phyloP scores from a whole-genome alignment of 2,113 vertebrate species.

The Sphyrna mokarran region DNA sequence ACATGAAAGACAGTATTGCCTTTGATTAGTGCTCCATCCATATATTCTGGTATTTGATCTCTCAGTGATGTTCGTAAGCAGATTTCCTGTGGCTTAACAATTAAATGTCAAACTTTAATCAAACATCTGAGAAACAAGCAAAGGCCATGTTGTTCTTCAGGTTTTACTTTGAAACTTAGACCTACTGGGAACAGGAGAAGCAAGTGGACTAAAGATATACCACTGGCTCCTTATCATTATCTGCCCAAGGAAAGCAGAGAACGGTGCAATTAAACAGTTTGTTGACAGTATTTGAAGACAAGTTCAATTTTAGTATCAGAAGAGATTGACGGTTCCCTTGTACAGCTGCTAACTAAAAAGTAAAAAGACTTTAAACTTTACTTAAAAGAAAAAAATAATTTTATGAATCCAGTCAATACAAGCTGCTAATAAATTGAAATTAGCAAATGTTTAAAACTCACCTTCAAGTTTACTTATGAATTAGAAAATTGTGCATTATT shows the following conservation, averaged over 20 bases:
- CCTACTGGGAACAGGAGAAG: background rate
- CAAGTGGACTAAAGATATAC: background rate
- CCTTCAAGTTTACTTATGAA: background rate
- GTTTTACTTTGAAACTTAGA: background rate
- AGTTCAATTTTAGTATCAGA: background rate
- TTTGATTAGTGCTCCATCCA: slow-evolving; percentile 9
- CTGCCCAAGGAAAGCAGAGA: background rate
- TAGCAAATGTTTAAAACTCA: background rate
- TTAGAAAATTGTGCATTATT: background rate
- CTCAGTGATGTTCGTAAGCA: background rate
- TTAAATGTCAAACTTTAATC: slow-evolving; percentile 31
- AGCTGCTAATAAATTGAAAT: background rate
- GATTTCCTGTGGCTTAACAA: slow-evolving; percentile 31
- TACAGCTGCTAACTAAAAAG: background rate
- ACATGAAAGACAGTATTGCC: slow-evolving; percentile 26
- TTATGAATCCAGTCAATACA: background rate
- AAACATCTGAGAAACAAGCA: background rate
- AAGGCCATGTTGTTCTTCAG: background rate
- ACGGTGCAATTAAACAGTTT: background rate
- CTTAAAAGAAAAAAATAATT: background rate
- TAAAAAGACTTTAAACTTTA: background rate
- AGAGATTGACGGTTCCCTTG: background rate
- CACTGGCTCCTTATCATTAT: background rate
- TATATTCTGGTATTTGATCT: slow-evolving; percentile 17
- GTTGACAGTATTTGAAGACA: background rate